These are phyloP conservation scores for Scrobipalpa atriplicella DNA, from an alignment of 2,888 invertebrate genomes.

Conservation along the genomic window DNA sequence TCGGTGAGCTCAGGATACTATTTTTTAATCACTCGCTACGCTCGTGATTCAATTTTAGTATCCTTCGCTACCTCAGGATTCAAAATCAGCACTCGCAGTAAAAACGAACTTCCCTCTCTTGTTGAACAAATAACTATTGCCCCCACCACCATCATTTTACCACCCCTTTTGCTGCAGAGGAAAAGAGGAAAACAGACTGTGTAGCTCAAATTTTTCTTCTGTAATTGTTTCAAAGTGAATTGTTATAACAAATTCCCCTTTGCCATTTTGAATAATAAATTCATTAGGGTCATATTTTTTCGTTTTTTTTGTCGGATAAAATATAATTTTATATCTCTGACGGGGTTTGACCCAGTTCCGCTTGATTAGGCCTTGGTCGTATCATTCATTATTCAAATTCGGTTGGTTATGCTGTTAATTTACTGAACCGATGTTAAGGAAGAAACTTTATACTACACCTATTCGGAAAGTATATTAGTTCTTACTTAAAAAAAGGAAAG, in stretches of 20 bases:
- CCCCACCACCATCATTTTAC: no score
- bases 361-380: background rate
- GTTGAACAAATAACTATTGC: no score
- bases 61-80: no score
- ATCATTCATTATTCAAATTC: constrained; percentile 8
- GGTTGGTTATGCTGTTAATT: constrained; percentile 2
- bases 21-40: no score
- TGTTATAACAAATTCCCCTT: background rate
- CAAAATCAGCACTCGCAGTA: no score
- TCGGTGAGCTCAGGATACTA: no score
- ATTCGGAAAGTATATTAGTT: no score
- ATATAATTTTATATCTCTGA: constrained; percentile 5
- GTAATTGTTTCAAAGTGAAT: background rate
- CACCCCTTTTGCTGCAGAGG: no score
- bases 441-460: no score
- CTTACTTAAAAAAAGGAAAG: no score
- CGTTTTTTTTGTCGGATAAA: background rate
- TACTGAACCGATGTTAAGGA: background rate
- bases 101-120: no score
- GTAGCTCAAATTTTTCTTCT: background rate
- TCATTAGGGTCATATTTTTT: background rate
- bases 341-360: constrained; percentile 1
- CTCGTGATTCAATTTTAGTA: no score
- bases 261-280: constrained; percentile 1
- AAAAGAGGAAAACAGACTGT: background rate